Conservation (phyloP, 2,113 vertebrate species). For the Anthoscopus minutus region DNA sequence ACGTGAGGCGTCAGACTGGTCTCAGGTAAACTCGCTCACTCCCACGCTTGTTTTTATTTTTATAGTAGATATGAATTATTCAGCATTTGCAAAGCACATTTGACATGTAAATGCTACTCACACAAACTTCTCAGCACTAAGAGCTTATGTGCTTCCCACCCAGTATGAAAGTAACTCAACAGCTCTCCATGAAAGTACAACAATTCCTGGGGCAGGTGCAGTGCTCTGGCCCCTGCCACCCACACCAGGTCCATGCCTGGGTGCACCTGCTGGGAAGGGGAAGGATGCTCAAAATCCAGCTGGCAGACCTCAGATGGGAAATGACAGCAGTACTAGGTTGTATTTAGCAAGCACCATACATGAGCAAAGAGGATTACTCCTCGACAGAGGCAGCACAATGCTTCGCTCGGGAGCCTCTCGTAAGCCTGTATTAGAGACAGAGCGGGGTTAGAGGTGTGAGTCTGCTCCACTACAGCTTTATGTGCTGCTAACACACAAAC, state of each 20-base stretch:
- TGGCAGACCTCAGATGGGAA: neutral
- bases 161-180: neutral
- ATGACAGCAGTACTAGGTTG: neutral
- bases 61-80: constrained; percentile 24
- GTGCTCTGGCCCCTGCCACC: neutral
- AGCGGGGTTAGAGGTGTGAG: neutral
- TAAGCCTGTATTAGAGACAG: neutral
- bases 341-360: neutral
- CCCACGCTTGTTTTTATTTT: neutral
- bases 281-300: neutral
- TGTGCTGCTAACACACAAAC: neutral
- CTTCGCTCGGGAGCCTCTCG: neutral
- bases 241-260: neutral
- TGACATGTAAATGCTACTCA: neutral
- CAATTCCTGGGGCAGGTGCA: rapidly evolving
- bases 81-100: neutral
- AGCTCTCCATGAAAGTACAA: neutral
- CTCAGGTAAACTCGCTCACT: constrained; percentile 22
- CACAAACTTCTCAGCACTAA: neutral
- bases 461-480: neutral
- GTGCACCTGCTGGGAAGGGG: neutral
- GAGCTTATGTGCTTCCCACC: neutral
- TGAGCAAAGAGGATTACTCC: constrained; percentile 38
- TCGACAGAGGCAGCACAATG: neutral
- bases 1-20: neutral